phyloP scores from a whole-genome alignment of 2,113 vertebrate species.

The Tragulus kanchil region DNA sequence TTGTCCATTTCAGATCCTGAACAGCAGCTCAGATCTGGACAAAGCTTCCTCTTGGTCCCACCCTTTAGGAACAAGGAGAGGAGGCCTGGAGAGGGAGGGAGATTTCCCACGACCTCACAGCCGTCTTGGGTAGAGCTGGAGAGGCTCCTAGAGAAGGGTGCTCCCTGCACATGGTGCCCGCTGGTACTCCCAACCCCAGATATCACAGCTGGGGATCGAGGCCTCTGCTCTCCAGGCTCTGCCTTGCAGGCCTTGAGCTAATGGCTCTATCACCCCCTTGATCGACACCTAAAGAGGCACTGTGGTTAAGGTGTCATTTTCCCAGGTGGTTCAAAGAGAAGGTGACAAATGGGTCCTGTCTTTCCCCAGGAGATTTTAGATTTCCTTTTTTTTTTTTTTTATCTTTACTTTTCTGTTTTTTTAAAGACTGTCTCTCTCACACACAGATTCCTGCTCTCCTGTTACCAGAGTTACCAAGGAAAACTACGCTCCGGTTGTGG shows the following conservation, averaged over 20 bases:
- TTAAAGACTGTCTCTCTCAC: neutral
- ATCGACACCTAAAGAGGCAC: neutral
- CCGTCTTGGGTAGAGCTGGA: no score
- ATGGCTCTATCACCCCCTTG: accelerated
- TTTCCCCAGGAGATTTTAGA: slow-evolving; percentile 24
- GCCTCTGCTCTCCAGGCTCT: neutral
- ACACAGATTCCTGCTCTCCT: neutral
- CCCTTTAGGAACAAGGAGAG: neutral
- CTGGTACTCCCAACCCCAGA: neutral
- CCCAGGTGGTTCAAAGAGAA: slow-evolving; percentile 38
- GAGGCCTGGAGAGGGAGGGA: neutral
- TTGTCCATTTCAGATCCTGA: neutral
- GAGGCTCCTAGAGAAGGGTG: neutral
- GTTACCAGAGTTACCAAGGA: neutral
- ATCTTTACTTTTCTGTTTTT: neutral
- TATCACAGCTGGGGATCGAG: accelerated
- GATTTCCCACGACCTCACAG: neutral
- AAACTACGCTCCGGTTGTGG: neutral
- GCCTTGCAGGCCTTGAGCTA: neutral
- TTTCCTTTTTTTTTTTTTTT: neutral
- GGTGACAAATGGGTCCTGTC: slow-evolving; percentile 53
- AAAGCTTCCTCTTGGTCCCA: neutral
- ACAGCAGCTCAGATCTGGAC: neutral
- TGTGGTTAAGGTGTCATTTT: slow-evolving; percentile 11
- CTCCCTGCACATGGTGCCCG: accelerated